Evolutionary conservation across 2,888 invertebrate genomes (phyloP), one percentile per base, ranked within the genome.

Genomic region (Diplolepis rosae): DNA sequence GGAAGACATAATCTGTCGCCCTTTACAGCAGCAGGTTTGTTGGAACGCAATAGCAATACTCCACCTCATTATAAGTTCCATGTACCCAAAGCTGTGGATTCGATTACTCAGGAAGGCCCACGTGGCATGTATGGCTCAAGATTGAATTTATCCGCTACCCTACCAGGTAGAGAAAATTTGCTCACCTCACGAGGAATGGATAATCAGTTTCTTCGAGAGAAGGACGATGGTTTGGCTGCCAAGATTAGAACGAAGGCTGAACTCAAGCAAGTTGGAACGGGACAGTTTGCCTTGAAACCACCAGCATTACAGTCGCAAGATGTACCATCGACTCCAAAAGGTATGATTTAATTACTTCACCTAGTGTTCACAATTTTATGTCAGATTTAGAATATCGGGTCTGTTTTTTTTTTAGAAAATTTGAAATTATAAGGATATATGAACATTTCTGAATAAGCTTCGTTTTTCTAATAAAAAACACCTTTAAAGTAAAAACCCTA

Each of bases 171-270:
- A 71, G 87, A 87, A 51, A 84, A 85, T 65, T 79, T 85, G 71
- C 75, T 85, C 52, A 83, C 81, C 72, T 83, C 85, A n/a, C 82
- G 86, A 45, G 85, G 82, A 68, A 74, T 79, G 50, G 85, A 86
- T 73, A 86, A 85, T 82, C 87, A 85, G 75, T 86, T 88, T 72
- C 84, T 85, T 68, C 84, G 87, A 32, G 87, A 87, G 78, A 87
- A 87, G 74, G 87, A 87, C 68, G 91, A 92, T 83, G 91, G 91
- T 27, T 84, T 94, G 54, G 92, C 92, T 4, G 93, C 95, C 11
- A 91, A 95, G 83, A 96, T 96, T 83, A 91, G 96, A 77, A 96
- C 96, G 3, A 96, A 96, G 89, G 96, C 95, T 1, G 96, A 96
- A 89, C 89, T 96, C 48, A 96, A 96, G 74, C 87, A 87, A 83